phyloP scores from a whole-genome alignment of 2,888 invertebrate genomes.

The Poecilobothrus nobilitatus region DNA sequence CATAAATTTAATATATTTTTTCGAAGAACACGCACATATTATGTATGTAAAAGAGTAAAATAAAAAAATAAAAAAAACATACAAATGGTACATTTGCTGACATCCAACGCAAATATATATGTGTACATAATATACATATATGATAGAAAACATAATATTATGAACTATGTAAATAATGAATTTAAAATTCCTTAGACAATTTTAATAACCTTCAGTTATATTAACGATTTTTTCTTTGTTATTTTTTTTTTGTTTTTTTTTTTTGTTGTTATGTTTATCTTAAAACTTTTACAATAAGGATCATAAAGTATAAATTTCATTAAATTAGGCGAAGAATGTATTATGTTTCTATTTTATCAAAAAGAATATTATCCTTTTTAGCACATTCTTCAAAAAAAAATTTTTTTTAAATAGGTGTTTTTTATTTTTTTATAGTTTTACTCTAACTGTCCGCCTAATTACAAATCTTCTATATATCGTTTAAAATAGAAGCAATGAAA shows the following conservation, averaged over 20 bases:
- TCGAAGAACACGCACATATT: background rate
- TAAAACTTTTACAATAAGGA: too few relatives aligned
- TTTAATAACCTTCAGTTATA: background rate
- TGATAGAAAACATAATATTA: background rate
- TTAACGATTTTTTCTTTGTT: background rate
- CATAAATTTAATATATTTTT: conserved; percentile 1
- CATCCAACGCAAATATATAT: background rate
- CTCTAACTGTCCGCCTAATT: too few relatives aligned
- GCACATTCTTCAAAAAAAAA: too few relatives aligned
- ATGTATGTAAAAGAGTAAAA: background rate
- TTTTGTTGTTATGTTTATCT: background rate
- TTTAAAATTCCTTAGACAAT: background rate
- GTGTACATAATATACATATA: background rate
- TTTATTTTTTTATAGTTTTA: too few relatives aligned
- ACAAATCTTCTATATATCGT: too few relatives aligned
- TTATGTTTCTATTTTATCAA: too few relatives aligned
- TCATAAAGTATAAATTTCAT: background rate
- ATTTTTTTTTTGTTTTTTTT: background rate
- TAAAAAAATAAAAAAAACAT: too few relatives aligned
- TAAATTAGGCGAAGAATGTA: background rate
- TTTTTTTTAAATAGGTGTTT: too few relatives aligned
- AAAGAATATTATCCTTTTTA: too few relatives aligned
- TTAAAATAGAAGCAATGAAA: too few relatives aligned
- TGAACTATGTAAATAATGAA: background rate
- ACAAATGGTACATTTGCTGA: too few relatives aligned